Evolutionary conservation across 2,888 invertebrate species (phyloP), one percentile per base, ranked within the genome.

Genomic region (Parascotia fuliginaria): DNA sequence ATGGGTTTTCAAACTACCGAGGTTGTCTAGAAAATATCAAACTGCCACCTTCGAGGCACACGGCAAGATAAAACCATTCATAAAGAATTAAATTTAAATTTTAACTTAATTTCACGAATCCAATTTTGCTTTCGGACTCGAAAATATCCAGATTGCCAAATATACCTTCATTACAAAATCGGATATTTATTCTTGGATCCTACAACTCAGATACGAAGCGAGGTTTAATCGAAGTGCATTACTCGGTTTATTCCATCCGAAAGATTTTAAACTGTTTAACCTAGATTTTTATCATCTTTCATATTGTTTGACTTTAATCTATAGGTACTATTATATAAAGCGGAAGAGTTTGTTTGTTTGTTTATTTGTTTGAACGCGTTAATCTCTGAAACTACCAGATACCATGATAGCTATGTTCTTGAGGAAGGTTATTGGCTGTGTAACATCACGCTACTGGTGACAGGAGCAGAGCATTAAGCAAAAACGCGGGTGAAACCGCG

Each of bases 221-320:
- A 37, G 50, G 42, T 50, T 47, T 66, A 66, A 66, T 68, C 61
- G 56, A 57, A 56, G 58, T 56, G 61, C 56, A 61, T 59, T 52
- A 29, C 50, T 49, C 54, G 55, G 54, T 53, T 48, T 41, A 44
- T 44, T 57, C 56, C 7, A 51, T 32, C 55, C 42, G 42, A 44
- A 53, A 55, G 41, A 46, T 54, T 45, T 53, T 44, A 24, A 50
- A 56, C 46, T n/a, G 48, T 0, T 11, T 55, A 58, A 58, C 58
- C 60, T 48, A 67, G 3, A 63, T 64, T 43, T 19, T 42, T 31
- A 33, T 19, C 16, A 15, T 22, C 24, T n/a, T 11, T 31, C 39
- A 33, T 34, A 34, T 43, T 31, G 36, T 36, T 31, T 12, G 11
- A 47, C n/a, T n/a, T n/a, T n/a, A 9, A 41, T 9, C 12, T 22